Evolutionary conservation across 2,113 vertebrate species (phyloP).

Genomic region (Raphicerus campestris): DNA sequence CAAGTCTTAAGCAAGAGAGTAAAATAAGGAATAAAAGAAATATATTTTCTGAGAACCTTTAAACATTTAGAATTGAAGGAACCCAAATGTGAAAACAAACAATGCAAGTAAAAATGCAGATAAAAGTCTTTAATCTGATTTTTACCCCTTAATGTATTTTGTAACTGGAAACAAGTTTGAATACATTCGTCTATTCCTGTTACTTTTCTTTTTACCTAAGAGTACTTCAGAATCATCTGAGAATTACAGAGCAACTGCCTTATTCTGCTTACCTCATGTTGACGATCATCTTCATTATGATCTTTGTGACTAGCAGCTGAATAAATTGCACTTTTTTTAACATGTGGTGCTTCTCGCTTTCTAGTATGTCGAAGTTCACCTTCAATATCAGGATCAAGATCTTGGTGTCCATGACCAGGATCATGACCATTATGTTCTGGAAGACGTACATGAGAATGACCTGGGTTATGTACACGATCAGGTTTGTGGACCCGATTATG

Average conservation of each 20-base stretch:
- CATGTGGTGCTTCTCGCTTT: constrained; percentile 79
- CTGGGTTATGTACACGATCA: constrained; percentile 55
- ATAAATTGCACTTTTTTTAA: constrained; percentile 74
- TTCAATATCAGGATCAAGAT: constrained; percentile 49
- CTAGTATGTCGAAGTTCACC: constrained; percentile 73
- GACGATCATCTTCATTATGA: constrained; percentile 70
- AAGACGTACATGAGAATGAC: constrained; percentile 63
- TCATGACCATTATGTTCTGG: constrained; percentile 64
- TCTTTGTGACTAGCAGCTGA: constrained; percentile 64
- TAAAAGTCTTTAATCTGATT: neutral
- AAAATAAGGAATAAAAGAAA: neutral
- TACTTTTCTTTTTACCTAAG: neutral
- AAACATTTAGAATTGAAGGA: neutral
- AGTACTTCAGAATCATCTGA: neutral
- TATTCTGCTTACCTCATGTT: constrained; percentile 75
- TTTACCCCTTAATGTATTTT: neutral
- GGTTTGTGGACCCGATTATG: constrained; percentile 80
- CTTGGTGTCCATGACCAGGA: constrained; percentile 71
- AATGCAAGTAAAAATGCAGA: neutral
- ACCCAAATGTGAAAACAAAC: neutral
- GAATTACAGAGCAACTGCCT: neutral
- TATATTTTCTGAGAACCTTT: neutral
- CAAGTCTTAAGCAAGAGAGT: neutral
- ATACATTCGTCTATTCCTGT: neutral
- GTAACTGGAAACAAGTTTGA: neutral